phyloP scores from a whole-genome alignment of 2,888 invertebrate species.

The Autographa pulchrina region DNA sequence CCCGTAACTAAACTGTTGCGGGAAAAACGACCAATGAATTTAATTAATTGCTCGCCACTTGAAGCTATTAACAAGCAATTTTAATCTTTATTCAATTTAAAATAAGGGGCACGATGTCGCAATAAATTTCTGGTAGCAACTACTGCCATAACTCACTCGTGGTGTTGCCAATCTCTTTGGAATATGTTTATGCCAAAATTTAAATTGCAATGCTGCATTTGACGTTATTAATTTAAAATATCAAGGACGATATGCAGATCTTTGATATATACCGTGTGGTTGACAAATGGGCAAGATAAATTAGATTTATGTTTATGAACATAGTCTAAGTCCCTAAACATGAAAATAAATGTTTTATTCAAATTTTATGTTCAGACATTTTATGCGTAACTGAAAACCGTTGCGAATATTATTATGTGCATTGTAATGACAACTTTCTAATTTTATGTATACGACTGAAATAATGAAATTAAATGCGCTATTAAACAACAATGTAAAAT shows the following conservation, averaged over 20 bases:
- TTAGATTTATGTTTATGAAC: slow-evolving; percentile 24
- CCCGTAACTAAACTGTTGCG: slow-evolving; percentile 67
- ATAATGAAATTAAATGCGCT: not conserved
- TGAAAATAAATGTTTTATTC: not conserved
- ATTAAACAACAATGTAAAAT: not conserved
- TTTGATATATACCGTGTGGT: not conserved
- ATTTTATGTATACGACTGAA: slow-evolving; percentile 12
- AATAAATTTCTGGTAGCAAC: slow-evolving; percentile 25
- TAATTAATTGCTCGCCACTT: slow-evolving; percentile 78
- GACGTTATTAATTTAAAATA: slow-evolving; percentile 43
- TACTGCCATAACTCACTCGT: slow-evolving; percentile 30
- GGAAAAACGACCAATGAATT: slow-evolving; percentile 78
- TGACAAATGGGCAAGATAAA: slow-evolving; percentile 16
- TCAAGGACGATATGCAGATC: slow-evolving; percentile 24
- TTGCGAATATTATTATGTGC: slow-evolving; percentile 15
- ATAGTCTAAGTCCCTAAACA: not conserved
- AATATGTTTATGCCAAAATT: slow-evolving; percentile 50
- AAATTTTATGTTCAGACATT: not conserved
- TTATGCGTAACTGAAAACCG: slow-evolving; percentile 12
- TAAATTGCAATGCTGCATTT: slow-evolving; percentile 35
- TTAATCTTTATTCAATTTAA: slow-evolving; percentile 1
- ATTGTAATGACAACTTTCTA: slow-evolving; percentile 38
- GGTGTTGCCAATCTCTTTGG: slow-evolving; percentile 50
- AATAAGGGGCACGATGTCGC: slow-evolving; percentile 16
- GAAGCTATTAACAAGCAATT: slow-evolving; percentile 12